Conservation (phyloP, 2,888 invertebrate species). For the Andricus curvator region DNA sequence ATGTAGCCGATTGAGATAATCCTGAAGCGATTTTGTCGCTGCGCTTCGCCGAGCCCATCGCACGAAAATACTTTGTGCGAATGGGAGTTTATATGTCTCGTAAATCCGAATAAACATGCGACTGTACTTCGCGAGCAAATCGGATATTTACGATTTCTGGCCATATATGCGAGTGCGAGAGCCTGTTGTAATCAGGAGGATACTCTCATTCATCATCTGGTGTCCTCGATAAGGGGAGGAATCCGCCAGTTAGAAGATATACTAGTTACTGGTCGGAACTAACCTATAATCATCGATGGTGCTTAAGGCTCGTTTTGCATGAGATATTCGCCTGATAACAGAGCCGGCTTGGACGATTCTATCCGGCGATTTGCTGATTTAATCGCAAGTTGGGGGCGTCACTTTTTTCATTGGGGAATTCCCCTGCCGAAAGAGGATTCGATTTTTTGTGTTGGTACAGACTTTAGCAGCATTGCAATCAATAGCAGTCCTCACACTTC, state of each 20-base stretch:
- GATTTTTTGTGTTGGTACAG: neutral
- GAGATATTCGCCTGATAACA: conserved; percentile 20
- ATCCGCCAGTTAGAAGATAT: conserved; percentile 12
- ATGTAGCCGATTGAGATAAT: conserved; percentile 37
- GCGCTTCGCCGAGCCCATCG: neutral
- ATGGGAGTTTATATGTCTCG: conserved; percentile 26
- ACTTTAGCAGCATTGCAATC: too few relatives aligned
- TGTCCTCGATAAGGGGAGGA: conserved; percentile 34
- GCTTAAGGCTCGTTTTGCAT: conserved; percentile 25
- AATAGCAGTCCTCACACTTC: too few relatives aligned
- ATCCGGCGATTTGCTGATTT: neutral
- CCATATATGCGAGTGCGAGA: neutral
- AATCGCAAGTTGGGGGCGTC: conserved; percentile 25
- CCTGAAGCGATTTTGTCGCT: conserved; percentile 24
- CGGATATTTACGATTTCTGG: conserved; percentile 35
- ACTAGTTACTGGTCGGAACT: conserved; percentile 13
- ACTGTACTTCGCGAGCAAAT: conserved; percentile 35
- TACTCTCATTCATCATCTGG: conserved; percentile 20
- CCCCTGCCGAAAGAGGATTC: too few relatives aligned
- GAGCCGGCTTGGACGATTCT: neutral
- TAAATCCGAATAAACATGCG: conserved; percentile 40
- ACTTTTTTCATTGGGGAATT: neutral
- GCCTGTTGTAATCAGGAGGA: conserved; percentile 26
- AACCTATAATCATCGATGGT: conserved; percentile 19
- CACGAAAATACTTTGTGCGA: conserved; percentile 38